These are phyloP conservation scores for Spinibarbus caldwelli DNA, from an alignment of 2,797 vertebrate genomes.

Conservation along the genomic window DNA sequence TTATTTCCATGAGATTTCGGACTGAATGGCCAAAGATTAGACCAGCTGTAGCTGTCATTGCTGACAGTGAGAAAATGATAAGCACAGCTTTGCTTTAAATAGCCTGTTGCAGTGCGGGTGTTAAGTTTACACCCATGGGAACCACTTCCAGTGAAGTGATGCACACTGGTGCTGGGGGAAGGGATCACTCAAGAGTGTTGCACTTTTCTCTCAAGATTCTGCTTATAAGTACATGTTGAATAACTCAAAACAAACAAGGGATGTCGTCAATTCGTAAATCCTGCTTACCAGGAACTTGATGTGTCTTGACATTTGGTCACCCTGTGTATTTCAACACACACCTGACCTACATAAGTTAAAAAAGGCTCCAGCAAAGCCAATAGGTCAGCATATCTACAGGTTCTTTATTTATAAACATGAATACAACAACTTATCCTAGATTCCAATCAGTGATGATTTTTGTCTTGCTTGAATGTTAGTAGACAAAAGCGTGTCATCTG, in stretches of 20 bases:
- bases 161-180: slow-evolving; percentile 33
- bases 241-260: slow-evolving; percentile 22
- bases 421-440: background rate
- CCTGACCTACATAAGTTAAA: background rate
- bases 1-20: background rate
- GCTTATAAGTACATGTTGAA: background rate
- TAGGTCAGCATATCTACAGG: background rate
- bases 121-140: slow-evolving; percentile 53
- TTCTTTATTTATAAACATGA: background rate
- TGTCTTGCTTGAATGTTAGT: background rate
- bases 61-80: slow-evolving; percentile 1
- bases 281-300: background rate
- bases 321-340: background rate
- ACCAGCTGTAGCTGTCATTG: background rate
- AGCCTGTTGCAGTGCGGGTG: slow-evolving; percentile 37
- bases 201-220: slow-evolving; percentile 20
- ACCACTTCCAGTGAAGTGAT: slow-evolving; percentile 40
- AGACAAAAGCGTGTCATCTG: background rate
- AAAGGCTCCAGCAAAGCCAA: background rate
- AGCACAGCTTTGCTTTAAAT: slow-evolving; percentile 54
- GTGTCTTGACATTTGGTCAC: background rate
- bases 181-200: slow-evolving; percentile 29
- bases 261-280: background rate
- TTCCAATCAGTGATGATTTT: background rate
- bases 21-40: background rate